phyloP scores from a whole-genome alignment of 2,888 invertebrate genomes.

The Lasioglossum villosulum region DNA sequence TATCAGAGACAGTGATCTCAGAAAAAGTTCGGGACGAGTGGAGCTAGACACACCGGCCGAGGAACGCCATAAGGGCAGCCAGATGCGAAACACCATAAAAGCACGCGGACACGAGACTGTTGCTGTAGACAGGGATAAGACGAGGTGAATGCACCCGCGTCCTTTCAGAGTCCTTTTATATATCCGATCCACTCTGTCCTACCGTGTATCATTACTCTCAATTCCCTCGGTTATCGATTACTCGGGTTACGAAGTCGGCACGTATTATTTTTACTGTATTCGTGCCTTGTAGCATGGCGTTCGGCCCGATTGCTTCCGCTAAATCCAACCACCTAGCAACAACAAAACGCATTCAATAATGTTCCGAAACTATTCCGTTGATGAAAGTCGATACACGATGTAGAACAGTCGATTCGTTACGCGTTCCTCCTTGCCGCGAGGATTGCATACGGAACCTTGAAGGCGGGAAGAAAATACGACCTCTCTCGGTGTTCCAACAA shows the following conservation, averaged over 20 bases:
- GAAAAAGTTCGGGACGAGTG: slow-evolving; percentile 31
- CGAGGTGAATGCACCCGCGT: slow-evolving; percentile 67
- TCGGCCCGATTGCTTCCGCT: slow-evolving; percentile 3
- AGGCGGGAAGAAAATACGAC: background rate
- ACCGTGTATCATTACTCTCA: slow-evolving; percentile 64
- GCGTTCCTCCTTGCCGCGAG: background rate
- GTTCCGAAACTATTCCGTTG: background rate
- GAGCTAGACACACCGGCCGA: slow-evolving; percentile 18
- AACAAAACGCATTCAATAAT: background rate
- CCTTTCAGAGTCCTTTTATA: slow-evolving; percentile 66
- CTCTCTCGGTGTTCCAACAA: background rate
- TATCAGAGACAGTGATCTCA: slow-evolving; percentile 1
- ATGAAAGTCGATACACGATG: background rate
- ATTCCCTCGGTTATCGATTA: slow-evolving; percentile 69
- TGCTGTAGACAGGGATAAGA: slow-evolving; percentile 41
- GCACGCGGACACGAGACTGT: slow-evolving; percentile 46
- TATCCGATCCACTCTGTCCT: slow-evolving; percentile 49
- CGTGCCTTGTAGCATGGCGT: slow-evolving; percentile 9
- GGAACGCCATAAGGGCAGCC: slow-evolving; percentile 39
- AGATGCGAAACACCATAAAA: slow-evolving; percentile 56
- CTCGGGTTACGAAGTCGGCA: slow-evolving; percentile 47
- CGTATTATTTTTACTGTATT: slow-evolving; percentile 48
- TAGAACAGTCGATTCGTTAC: background rate
- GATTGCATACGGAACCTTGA: background rate
- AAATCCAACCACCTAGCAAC: background rate